Evolutionary conservation across 2,113 vertebrate species (phyloP), one percentile per base, ranked within the genome.

Genomic region (Ranitomeya variabilis): DNA sequence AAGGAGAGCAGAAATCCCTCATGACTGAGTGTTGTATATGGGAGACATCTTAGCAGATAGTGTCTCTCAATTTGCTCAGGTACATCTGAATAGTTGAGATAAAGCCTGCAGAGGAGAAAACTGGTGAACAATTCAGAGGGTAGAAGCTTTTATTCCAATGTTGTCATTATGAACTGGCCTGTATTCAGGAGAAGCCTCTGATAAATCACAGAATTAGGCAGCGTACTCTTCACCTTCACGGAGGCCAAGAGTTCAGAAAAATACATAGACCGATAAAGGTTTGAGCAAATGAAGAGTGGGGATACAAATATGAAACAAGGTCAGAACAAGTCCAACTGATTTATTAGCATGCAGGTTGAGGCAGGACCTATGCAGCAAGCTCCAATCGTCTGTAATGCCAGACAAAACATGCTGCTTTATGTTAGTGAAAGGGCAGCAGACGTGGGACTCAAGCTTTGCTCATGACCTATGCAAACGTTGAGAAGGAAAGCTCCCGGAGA

Each of bases 371-470:
- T 78, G 85, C 85, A 66, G 37, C 21, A 26, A 19, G 45, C 59
- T 73, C 9, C 59, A 31, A 62, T 86, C 26, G 74, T 86, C 85
- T 86, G 85, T 78, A 86, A 79, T 78, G 59, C 74, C 71, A 79
- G 85, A 78, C 85, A 54, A 78, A 71, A 84, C 71, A 66, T 64
- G 71, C 57, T 83, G 57, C 21, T n/a, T 62, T 84, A 55, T 84
- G 67, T 67, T 88, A 83, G 80, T 23, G 73, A 88, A 88, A 88
- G 87, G 87, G 69, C 87, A 88, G 59, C 69, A 83, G 81, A 62
- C 45, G 18, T 84, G 87, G 81, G 87, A 88, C 59, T 77, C 69
- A 31, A 19, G 81, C 80, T 88, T 84, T 88, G 80, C 80, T 88
- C 80, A 66, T 84, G 80, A 88, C 81, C 87, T 88, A 84, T 78